Percentiles rank a stretch among this genome's conserved stretches.
Conservation (phyloP, 2,888 invertebrate species). For the Epinotia demarniana region DNA sequence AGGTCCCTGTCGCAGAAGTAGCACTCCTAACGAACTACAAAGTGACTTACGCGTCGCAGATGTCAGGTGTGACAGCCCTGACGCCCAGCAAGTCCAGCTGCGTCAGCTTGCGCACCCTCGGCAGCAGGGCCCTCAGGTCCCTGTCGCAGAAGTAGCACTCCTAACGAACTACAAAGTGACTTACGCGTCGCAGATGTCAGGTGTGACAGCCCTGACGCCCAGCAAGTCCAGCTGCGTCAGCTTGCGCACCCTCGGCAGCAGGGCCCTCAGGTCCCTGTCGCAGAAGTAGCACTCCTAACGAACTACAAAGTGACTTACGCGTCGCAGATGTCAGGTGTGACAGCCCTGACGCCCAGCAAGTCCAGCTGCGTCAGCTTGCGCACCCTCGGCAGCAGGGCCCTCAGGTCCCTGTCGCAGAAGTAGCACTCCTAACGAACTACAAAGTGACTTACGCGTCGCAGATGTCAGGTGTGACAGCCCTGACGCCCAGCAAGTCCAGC, state of each 20-base stretch:
- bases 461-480: slow-evolving; percentile 90
- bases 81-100: slow-evolving; percentile 95
- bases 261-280: slow-evolving; percentile 89
- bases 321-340: slow-evolving; percentile 89
- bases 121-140: slow-evolving; percentile 89
- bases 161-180: slow-evolving; percentile 50
- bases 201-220: slow-evolving; percentile 91
- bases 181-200: slow-evolving; percentile 88
- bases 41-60: slow-evolving; percentile 86
- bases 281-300: slow-evolving; percentile 70
- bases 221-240: slow-evolving; percentile 93
- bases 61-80: slow-evolving; percentile 89
- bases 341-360: slow-evolving; percentile 91
- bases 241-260: slow-evolving; percentile 87
- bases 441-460: slow-evolving; percentile 85
- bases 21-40: neutral
- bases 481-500: slow-evolving; percentile 92
- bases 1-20: slow-evolving; percentile 90
- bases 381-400: slow-evolving; percentile 88
- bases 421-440: neutral
- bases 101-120: slow-evolving; percentile 87
- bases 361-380: slow-evolving; percentile 91
- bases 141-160: slow-evolving; percentile 85
- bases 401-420: slow-evolving; percentile 90
- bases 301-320: slow-evolving; percentile 76